Base-by-base conservation (phyloP, 2,888 invertebrate genomes). In the Leucophenga maculata region DNA sequence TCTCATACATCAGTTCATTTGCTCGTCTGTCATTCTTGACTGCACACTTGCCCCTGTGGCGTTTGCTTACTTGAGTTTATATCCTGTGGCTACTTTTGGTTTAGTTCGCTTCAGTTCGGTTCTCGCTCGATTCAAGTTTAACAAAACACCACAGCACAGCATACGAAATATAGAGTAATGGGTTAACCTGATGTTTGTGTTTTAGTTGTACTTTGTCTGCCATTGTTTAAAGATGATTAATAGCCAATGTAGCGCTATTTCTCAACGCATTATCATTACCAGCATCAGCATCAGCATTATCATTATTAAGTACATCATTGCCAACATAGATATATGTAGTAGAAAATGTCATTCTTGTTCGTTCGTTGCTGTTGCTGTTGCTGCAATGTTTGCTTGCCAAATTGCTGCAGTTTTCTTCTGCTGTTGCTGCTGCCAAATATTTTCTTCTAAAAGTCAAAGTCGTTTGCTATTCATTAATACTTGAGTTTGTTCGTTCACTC, bases 201-300 rank as follows among this genome's bases (percentile, higher is more conserved):
- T 46, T 69, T 22, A 67, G 69, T 65, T 68, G 57, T 55, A 69
- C 39, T 74, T 65, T 65, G 70, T 57, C 59, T 48, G 64, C 81
- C 79, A 83, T 81, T 81, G 85, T 85, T 81, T 81, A 84, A 83
- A 84, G 80, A 85, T 86, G 86, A 85, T 86, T 86, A 86, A 86
- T 86, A 81, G 86, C 85, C 77, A 79, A 80, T 78, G 76, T 78
- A 79, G 76, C 74, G 57, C 68, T 16, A 64, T 64, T 64, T 64
- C 83, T 75, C 81, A 74, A 80, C 80, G 84, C 83, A 78, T 75
- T 82, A 77, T 77, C 84, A 80, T 85, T n/a, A n/a, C n/a, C 78
- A 83, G 78, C 80, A 76, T 77, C 72, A 70, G 62, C 65, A 72
- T 65, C 73, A 77, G 69, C 66, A 67, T 22, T 68, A 72, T 65